Evolutionary conservation across 2,113 vertebrate genomes (phyloP), one percentile per base, ranked within the genome.

Genomic region (Okapia johnstoni): DNA sequence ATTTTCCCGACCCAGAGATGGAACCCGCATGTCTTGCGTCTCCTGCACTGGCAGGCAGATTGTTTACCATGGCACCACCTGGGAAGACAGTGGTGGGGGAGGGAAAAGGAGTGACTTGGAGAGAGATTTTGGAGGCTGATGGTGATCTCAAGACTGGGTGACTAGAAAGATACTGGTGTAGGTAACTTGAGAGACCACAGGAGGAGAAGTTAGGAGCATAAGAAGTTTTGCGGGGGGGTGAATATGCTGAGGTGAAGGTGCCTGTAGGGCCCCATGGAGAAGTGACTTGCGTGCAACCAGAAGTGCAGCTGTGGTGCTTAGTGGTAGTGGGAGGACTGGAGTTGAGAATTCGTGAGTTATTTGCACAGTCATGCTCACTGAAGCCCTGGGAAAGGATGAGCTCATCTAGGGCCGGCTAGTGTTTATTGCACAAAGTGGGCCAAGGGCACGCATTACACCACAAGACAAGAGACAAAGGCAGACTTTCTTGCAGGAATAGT

Each of bases 401-500:
- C n/a, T 93, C 58, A 40, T n/a, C 28, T 36, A 3, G 61, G 91
- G 61, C 52, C 19, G 23, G 83, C 55, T 40, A 19, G 73, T 7
- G 1, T 90, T 94, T 76, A 50, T 7, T 50, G 79, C 55, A 40
- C 66, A 23, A 80, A 66, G 79, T 23, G 46, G 84, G 61, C 87
- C 84, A 50, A 92, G 55, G 84, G 52, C 57, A 60, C 54, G 10
- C 13, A 8, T 55, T 36, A 40, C 30, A 70, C 77, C n/a, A 23
- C 13, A 19, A 80, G 88, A 40, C 36, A 4, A 77, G 83, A 93
- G 46, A 84, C 83, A 63, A 43, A 96, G 93, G 57, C 95, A 43
- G 88, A 46, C 86, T 63, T 90, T 96, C 58, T 93, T 17, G 16
- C 61, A 58, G 85, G 83, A 88, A 63, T 85, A 43, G 89, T 33